Base-by-base conservation (phyloP, 2,797 vertebrate species). In the Protonibea diacanthus region DNA sequence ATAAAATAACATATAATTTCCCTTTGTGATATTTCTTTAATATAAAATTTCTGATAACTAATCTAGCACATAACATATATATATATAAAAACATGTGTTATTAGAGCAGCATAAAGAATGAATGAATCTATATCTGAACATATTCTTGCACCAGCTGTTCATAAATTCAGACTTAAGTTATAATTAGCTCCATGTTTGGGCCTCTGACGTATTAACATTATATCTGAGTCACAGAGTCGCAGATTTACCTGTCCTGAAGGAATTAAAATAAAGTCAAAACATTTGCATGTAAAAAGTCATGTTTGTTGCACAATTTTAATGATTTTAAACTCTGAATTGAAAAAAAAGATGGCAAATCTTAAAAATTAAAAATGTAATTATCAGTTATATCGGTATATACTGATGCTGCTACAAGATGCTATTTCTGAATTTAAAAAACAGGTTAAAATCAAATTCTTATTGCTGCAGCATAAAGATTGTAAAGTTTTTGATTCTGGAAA, bases 71-170 rank as follows among this genome's bases (percentile, higher is more conserved):
- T 57, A 45, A 48, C 42, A 60, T 38, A n/a, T 23, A 27, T 27
- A 4, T 27, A 27, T 29, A 29, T 29, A 33, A 47, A 68, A 68
- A 84, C 62, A 59, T 27, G 29, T 69, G 25, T 55, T 21, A 21
- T 49, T 14, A 69, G 15, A 78, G 80, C 63, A 81, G 86, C 23
- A 0, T 57, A 20, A 55, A 64, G 67, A 56, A 7, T 60, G 47
- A 68, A n/a, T 71, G 6, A 20, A 58, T 49, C 47, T 9, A 55
- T 61, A 63, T 55, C 45, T 25, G 56, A 57, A 40, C 51, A 73
- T 61, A 51, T 67, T 74, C 7, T 74, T 64, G 73, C 72, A 82
- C 58, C 76, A 82, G 66, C 62, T 88, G 52, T 77, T 81, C 18
- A 61, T 66, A 11, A 59, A 71, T 69, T 69, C 21, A 59, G 3